Conservation (phyloP, 2,797 vertebrate genomes). For the Cephalopachus bancanus region DNA sequence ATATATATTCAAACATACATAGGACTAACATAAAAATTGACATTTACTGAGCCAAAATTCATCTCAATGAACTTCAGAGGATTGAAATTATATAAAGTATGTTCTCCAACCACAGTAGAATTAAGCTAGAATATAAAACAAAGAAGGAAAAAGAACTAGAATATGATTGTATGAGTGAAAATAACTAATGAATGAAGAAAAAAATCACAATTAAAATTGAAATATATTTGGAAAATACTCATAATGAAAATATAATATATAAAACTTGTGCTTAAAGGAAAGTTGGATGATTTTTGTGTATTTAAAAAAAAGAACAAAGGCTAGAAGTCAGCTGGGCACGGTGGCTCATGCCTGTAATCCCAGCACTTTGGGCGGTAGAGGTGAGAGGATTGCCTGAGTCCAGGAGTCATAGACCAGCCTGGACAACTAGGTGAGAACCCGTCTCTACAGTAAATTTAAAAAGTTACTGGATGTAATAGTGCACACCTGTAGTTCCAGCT, state of each 20-base stretch:
- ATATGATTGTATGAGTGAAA: conserved; percentile 4
- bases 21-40: neutral
- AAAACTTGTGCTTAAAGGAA: conserved; percentile 49
- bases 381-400: too few relatives aligned
- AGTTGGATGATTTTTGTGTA: neutral
- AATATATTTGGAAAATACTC: conserved; percentile 51
- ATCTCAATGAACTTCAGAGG: neutral
- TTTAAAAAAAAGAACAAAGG: neutral
- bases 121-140: conserved; percentile 15
- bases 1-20: neutral
- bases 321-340: neutral
- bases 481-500: too few relatives aligned
- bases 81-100: neutral
- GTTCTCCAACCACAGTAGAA: conserved; percentile 11
- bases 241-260: conserved; percentile 25
- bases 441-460: too few relatives aligned
- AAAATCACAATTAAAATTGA: conserved; percentile 34
- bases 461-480: too few relatives aligned
- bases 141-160: neutral
- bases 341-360: too few relatives aligned
- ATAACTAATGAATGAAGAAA: neutral
- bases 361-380: too few relatives aligned
- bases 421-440: too few relatives aligned
- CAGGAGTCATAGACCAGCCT: too few relatives aligned
- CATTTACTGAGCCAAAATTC: neutral